A percentile compares a stretch with the other conserved stretches of the same genome.
phyloP scores from a whole-genome alignment of 2,888 invertebrate species.

The Calephelis perditalis region DNA sequence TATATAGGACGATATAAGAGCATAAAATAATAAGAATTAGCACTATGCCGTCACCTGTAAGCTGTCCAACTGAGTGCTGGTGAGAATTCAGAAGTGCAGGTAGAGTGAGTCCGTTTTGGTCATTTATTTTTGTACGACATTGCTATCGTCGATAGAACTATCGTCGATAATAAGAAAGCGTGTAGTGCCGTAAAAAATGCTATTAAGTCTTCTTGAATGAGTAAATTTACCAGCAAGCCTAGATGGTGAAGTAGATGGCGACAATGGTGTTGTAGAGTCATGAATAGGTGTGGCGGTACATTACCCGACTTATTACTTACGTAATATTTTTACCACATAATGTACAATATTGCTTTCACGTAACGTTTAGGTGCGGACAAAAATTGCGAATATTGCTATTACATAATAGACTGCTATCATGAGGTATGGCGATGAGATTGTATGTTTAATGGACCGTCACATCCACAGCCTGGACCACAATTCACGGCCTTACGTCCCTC shows the following conservation, averaged over 20 bases:
- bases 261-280: too few species aligned
- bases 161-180: too few species aligned
- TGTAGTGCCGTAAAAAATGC: too few species aligned
- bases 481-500: slow-evolving; percentile 34
- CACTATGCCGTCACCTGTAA: too few species aligned
- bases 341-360: background rate
- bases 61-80: too few species aligned
- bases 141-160: too few species aligned
- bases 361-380: background rate
- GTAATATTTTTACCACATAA: background rate
- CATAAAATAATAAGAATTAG: too few species aligned
- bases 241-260: background rate
- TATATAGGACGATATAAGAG: too few species aligned
- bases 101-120: too few species aligned
- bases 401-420: slow-evolving; percentile 10
- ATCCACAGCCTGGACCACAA: slow-evolving; percentile 38
- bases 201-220: too few species aligned
- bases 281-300: background rate
- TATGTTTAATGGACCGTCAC: slow-evolving; percentile 40
- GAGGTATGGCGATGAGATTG: slow-evolving; percentile 12
- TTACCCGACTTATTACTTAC: background rate
- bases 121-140: too few species aligned
- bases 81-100: too few species aligned
- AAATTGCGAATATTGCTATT: slow-evolving; percentile 19
- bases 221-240: background rate